Conservation (phyloP, 2,797 vertebrate species). For the Austrolebias charrua region DNA sequence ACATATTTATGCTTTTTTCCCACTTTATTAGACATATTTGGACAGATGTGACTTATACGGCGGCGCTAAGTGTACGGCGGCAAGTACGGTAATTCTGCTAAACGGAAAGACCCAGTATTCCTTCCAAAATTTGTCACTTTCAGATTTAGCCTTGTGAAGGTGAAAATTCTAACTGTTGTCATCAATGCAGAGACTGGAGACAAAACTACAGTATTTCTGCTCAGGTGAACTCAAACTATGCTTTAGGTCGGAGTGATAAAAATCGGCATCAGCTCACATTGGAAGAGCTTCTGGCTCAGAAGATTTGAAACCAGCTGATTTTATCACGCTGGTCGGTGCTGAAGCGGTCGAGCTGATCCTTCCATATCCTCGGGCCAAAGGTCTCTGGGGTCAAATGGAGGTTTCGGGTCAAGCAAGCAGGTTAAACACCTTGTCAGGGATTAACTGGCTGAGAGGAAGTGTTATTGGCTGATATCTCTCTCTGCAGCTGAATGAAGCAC, state of each 20-base stretch:
- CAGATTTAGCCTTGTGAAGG: constrained; percentile 1
- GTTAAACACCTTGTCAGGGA: constrained; percentile 80
- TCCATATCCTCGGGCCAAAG: constrained; percentile 61
- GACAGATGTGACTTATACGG: no score
- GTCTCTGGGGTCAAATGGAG: constrained; percentile 63
- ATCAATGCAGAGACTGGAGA: neutral
- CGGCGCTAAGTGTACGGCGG: no score
- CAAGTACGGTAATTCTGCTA: no score
- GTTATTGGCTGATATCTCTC: constrained; percentile 56
- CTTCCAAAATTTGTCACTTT: neutral
- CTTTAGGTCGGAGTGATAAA: constrained; percentile 31
- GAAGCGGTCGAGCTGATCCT: constrained; percentile 41
- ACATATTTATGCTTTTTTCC: no score
- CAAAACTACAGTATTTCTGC: neutral
- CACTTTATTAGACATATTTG: no score
- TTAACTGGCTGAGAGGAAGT: constrained; percentile 63
- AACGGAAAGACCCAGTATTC: no score
- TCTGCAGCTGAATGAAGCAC: constrained; percentile 42
- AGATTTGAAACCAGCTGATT: constrained; percentile 34
- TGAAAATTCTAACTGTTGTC: no score
- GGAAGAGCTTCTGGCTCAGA: constrained; percentile 18
- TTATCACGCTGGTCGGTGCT: constrained; percentile 48
- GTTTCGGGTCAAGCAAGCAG: constrained; percentile 64
- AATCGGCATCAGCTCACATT: constrained; percentile 32
- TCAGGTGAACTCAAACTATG: constrained; percentile 21